A percentile compares a stretch with the other conserved stretches of the same genome.
Conservation (phyloP, 2,888 invertebrate genomes). For the Spodoptera exigua region DNA sequence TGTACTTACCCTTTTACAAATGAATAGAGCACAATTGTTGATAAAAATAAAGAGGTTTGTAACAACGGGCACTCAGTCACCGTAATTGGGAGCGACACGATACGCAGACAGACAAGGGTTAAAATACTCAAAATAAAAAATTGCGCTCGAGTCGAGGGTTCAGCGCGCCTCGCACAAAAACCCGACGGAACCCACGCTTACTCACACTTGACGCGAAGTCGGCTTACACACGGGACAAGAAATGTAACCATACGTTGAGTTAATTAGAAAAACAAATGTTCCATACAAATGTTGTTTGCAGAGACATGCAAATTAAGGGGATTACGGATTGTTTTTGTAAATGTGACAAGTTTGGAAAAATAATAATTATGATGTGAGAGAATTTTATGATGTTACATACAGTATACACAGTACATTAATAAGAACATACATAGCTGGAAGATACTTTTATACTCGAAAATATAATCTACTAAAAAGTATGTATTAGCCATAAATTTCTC, state of each 20-base stretch:
- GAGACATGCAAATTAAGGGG: no score
- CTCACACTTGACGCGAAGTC: conserved; percentile 22
- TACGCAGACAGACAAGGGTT: conserved; percentile 37
- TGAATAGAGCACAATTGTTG: conserved; percentile 25
- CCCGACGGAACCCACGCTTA: conserved; percentile 16
- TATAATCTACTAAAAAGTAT: conserved; percentile 5
- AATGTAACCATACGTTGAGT: conserved; percentile 1
- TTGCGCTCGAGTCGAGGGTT: conserved; percentile 5
- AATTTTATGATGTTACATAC: no score
- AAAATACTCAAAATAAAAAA: conserved; percentile 31
- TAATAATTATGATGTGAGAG: no score
- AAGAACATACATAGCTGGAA: not conserved
- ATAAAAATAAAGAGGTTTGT: conserved; percentile 30
- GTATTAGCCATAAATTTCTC: conserved; percentile 26
- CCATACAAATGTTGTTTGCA: no score
- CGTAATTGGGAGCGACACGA: conserved; percentile 34
- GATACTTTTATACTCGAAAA: not conserved
- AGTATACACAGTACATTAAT: no score
- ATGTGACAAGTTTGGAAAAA: no score
- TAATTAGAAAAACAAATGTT: conserved; percentile 5
- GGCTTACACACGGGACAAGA: conserved; percentile 24
- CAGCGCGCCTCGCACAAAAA: conserved; percentile 21
- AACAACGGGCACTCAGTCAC: conserved; percentile 28
- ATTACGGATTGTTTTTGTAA: no score
- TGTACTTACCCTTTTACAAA: conserved; percentile 23